Base-by-base conservation (phyloP, 1,140 invertebrate species). In the Drosophila athabasca region DNA sequence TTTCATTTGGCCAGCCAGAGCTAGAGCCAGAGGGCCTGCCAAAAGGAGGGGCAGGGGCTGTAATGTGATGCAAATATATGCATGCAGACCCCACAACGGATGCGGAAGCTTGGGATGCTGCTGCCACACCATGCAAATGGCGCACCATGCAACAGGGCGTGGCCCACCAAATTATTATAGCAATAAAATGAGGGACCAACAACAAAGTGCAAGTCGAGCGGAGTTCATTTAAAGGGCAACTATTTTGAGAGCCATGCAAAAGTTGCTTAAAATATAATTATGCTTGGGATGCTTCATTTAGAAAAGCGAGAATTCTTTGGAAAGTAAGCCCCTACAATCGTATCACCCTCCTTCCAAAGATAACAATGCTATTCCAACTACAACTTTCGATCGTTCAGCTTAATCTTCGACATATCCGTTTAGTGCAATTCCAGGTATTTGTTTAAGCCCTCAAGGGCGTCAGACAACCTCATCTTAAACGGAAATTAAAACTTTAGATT, bases 41-140 rank as follows among this genome's bases (percentile, higher is more conserved):
- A 9, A 31, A 9, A 3, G 31, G 2, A 31, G 9, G 11, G 35
- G 35, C 1, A 5, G 4, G 62, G 59, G 48, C 58, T 57, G 72
- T 84, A 84, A 84, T 84, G 84, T 80, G 39, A 84, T 84, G 80
- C 76, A 80, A 84, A 84, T 79, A 52, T 85, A 84, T 84, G 76
- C 80, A 85, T 80, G 76, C 62, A 66, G 67, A 31, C 8, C 46
- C 44, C 64, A 50, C 11, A 39, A 13, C 35, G 35, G 35, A 39
- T 39, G 35, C 35, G 46, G n/a, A 62, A 55, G 24, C 70, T 52
- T 31, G 1, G 31, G 50, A 45, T 59, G 60, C 35, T 59, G 60
- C 35, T 45, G 39, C 35, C 31, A 46, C 70, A 73, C 59, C 73
- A 74, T 76, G 65, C 72, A 69, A 76, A 76, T 69, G 54, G 51